A percentile compares a stretch with the other conserved stretches of the same genome.
Conservation (phyloP, 1,140 invertebrate species). For the Luehdorfia chinensis region DNA sequence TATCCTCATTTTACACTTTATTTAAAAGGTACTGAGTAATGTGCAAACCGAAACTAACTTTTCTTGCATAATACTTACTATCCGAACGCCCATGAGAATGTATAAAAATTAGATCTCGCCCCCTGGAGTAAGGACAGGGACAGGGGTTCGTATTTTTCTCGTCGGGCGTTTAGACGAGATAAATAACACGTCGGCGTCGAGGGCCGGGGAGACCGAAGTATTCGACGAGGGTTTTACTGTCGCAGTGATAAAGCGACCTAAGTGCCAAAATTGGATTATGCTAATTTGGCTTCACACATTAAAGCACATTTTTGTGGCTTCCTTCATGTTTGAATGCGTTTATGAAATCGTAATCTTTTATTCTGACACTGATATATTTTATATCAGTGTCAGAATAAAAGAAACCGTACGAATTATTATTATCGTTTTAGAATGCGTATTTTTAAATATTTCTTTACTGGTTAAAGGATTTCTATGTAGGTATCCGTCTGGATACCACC, state of each 20-base stretch:
- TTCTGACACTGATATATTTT: background rate
- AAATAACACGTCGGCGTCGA: conserved; percentile 12
- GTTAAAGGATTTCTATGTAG: no score
- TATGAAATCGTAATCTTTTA: background rate
- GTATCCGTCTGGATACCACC: no score
- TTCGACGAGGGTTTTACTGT: conserved; percentile 5
- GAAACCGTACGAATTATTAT: no score
- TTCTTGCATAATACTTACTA: no score
- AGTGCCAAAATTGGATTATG: conserved; percentile 3
- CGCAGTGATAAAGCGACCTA: background rate
- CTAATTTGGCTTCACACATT: background rate
- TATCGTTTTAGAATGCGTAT: no score
- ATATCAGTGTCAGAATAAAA: no score
- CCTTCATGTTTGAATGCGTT: no score
- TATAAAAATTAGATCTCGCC: background rate
- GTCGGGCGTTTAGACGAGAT: conserved; percentile 7
- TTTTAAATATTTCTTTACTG: no score
- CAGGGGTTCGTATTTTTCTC: conserved; percentile 11
- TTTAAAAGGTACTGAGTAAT: conserved; percentile 8
- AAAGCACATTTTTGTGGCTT: background rate
- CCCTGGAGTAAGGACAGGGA: background rate
- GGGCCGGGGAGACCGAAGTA: background rate
- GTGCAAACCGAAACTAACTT: conserved; percentile 5
- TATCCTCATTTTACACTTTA: no score
- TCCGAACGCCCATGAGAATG: no score